A percentile compares a stretch with the other conserved stretches of the same genome.
Evolutionary conservation across 2,888 invertebrate genomes (phyloP).

Genomic region (Ennomos erosarius): DNA sequence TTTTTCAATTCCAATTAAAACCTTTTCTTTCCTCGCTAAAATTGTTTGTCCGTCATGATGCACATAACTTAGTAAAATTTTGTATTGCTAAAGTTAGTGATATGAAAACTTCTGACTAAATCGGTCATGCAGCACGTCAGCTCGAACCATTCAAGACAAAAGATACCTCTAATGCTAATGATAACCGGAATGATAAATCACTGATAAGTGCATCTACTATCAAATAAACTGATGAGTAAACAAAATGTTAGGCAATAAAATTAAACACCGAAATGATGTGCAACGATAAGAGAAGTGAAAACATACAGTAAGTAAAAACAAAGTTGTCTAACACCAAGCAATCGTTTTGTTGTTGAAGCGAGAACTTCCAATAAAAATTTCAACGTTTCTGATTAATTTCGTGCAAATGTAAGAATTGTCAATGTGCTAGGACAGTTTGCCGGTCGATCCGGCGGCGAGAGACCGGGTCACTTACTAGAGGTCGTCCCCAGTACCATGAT

Average conservation of each 20-base stretch:
- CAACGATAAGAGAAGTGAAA: constrained; percentile 77
- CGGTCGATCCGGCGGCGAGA: constrained; percentile 72
- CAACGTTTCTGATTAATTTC: constrained; percentile 63
- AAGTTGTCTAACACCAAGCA: constrained; percentile 78
- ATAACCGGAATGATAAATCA: constrained; percentile 63
- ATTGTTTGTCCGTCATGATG: constrained; percentile 42
- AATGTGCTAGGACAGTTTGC: constrained; percentile 82
- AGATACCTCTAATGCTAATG: constrained; percentile 75
- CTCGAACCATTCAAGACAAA: constrained; percentile 69
- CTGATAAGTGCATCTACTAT: constrained; percentile 66
- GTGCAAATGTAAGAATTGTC: constrained; percentile 80
- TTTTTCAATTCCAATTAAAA: constrained; percentile 32
- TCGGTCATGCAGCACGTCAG: constrained; percentile 72
- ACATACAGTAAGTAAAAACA: constrained; percentile 66
- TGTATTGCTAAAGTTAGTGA: constrained; percentile 44
- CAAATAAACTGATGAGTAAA: constrained; percentile 58
- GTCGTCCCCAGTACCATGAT: constrained; percentile 98
- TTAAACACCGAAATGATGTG: constrained; percentile 77
- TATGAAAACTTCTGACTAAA: constrained; percentile 51
- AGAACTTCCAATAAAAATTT: constrained; percentile 71
- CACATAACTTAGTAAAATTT: constrained; percentile 42
- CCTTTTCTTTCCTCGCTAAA: constrained; percentile 31
- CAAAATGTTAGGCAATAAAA: constrained; percentile 61
- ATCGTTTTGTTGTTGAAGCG: constrained; percentile 75
- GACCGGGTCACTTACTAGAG: constrained; percentile 94